A percentile compares a stretch with the other conserved stretches of the same genome.
Conservation (phyloP, 2,113 vertebrate species). For the Strix aluco region DNA sequence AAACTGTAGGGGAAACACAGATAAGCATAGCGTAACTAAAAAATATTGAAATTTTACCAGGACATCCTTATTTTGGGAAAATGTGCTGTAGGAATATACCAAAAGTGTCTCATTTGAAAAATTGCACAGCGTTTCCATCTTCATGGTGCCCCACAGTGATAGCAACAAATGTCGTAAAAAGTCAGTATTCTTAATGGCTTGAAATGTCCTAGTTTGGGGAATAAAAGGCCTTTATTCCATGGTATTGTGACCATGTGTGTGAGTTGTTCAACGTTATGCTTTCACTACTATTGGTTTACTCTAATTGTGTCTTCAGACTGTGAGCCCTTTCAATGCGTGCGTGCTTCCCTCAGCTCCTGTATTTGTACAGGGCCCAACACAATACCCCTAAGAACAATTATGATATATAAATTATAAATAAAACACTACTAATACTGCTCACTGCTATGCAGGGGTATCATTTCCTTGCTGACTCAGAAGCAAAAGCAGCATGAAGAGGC, state of each 20-base stretch:
- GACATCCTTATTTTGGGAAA: not conserved
- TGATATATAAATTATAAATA: not conserved
- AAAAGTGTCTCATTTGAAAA: slow-evolving; percentile 20
- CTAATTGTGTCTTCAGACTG: not conserved
- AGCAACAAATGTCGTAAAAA: not conserved
- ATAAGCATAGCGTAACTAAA: not conserved
- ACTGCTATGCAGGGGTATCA: not conserved
- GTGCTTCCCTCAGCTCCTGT: not conserved
- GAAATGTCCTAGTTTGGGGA: not conserved
- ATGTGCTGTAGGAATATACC: not conserved
- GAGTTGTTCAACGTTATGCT: not conserved
- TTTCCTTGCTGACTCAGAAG: not conserved
- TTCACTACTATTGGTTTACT: not conserved
- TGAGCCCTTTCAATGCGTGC: not conserved
- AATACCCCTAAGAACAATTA: not conserved
- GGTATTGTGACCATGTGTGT: not conserved
- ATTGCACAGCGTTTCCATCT: not conserved
- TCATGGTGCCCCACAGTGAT: not conserved
- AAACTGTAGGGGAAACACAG: not conserved
- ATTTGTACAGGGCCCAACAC: not conserved
- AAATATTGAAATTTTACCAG: not conserved
- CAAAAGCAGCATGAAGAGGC: not conserved
- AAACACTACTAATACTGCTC: not conserved
- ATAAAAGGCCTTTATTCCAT: not conserved
- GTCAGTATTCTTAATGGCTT: not conserved